Conservation (phyloP, 2,113 vertebrate species). For the Dromaius novaehollandiae region DNA sequence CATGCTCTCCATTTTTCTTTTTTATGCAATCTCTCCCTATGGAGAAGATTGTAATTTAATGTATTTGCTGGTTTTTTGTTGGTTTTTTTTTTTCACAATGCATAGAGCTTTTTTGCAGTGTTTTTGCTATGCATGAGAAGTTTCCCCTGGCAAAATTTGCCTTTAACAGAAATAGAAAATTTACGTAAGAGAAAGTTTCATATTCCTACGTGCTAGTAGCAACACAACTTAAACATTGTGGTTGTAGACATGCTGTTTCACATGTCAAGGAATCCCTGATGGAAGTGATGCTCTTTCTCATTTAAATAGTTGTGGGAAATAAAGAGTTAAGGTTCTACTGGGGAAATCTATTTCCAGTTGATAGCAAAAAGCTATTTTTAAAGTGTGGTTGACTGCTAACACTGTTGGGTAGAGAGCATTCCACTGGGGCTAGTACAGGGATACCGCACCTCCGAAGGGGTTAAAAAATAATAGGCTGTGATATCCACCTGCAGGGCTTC, state of each 20-base stretch:
- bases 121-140: neutral
- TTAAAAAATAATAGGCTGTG: neutral
- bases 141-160: neutral
- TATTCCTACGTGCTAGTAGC: neutral
- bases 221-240: neutral
- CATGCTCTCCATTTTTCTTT: neutral
- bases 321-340: neutral
- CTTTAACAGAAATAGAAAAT: neutral
- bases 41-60: neutral
- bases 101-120: neutral
- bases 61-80: neutral
- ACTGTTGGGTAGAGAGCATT: neutral
- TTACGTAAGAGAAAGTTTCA: neutral
- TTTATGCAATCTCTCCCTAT: accelerated
- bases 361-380: constrained; percentile 11
- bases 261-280: neutral
- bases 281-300: neutral
- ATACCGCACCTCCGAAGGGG: constrained; percentile 16
- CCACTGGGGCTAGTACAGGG: neutral
- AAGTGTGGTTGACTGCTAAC: neutral
- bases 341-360: neutral
- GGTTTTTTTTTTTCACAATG: accelerated
- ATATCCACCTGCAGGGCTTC: constrained; percentile 68
- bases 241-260: neutral
- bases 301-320: neutral